Evolutionary conservation across 2,888 invertebrate genomes (phyloP).

Genomic region (Linhomoeus sp.): DNA sequence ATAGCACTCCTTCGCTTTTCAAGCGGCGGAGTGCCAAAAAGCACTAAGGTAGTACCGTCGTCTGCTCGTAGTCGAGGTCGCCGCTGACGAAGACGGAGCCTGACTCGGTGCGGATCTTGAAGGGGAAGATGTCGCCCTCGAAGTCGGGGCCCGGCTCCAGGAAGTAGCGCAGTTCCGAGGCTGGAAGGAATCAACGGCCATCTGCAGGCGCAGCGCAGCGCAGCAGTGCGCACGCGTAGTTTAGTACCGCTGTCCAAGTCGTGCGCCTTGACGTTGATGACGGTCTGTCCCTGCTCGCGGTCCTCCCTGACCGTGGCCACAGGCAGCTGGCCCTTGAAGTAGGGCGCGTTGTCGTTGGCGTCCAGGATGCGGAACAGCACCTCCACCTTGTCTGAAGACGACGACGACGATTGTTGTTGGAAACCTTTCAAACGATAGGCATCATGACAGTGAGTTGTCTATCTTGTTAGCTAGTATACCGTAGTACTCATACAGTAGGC

Average conservation of each 20-base stretch:
- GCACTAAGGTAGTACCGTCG: too few species aligned
- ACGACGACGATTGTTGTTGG: too few species aligned
- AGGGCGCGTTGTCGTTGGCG: slow-evolving; percentile 92
- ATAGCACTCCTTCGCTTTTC: too few species aligned
- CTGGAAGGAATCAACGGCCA: slow-evolving; percentile 13
- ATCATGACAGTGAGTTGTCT: too few species aligned
- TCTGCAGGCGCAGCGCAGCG: too few species aligned
- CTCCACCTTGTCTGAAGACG: slow-evolving; percentile 44
- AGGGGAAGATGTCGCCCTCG: slow-evolving; percentile 14
- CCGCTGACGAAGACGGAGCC: slow-evolving; percentile 21
- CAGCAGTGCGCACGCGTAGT: too few species aligned
- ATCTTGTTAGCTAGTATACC: too few species aligned
- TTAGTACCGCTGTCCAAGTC: slow-evolving; percentile 19
- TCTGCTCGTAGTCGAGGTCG: slow-evolving; percentile 17
- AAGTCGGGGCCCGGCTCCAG: not conserved
- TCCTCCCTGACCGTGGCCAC: slow-evolving; percentile 10
- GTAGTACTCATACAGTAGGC: too few species aligned
- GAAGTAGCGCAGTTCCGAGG: not conserved
- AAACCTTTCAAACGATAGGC: too few species aligned
- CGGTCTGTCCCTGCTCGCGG: slow-evolving; percentile 9
- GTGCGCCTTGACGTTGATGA: slow-evolving; percentile 18
- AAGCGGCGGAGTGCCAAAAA: too few species aligned
- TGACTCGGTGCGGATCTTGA: slow-evolving; percentile 20
- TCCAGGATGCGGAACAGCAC: slow-evolving; percentile 92
- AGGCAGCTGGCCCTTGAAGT: slow-evolving; percentile 46